phyloP scores from a whole-genome alignment of 2,888 invertebrate species.

The Synanthedon tipuliformis region DNA sequence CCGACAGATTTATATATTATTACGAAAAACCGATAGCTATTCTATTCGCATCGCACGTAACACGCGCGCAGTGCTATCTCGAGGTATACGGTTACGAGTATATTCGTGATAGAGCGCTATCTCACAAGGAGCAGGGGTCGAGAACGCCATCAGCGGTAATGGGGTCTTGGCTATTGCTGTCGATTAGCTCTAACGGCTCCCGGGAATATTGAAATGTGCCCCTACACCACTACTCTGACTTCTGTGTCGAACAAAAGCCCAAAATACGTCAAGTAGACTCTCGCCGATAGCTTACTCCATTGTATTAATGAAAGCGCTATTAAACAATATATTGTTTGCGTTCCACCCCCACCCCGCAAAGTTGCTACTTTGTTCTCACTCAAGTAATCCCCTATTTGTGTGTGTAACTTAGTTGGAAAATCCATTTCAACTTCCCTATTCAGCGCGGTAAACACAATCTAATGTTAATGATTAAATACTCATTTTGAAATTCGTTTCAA shows the following conservation, averaged over 20 bases:
- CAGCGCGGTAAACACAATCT: neutral
- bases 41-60: slow-evolving; percentile 8
- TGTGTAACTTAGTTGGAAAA: slow-evolving; percentile 28
- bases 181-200: slow-evolving; percentile 52
- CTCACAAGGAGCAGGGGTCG: slow-evolving; percentile 21
- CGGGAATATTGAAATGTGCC: slow-evolving; percentile 44
- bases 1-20: no score
- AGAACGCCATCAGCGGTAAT: slow-evolving; percentile 48
- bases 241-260: neutral
- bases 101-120: slow-evolving; percentile 27
- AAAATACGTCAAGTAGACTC: neutral
- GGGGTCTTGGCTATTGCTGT: slow-evolving; percentile 47
- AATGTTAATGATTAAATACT: neutral
- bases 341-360: slow-evolving; percentile 5
- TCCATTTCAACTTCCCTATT: slow-evolving; percentile 29
- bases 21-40: slow-evolving; percentile 7
- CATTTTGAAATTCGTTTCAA: neutral
- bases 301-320: slow-evolving; percentile 3
- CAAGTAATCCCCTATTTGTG: neutral
- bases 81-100: slow-evolving; percentile 20
- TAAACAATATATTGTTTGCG: slow-evolving; percentile 6
- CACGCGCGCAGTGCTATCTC: slow-evolving; percentile 18
- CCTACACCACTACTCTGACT: neutral
- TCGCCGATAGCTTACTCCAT: neutral
- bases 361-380: neutral